Percentiles rank a stretch among this genome's conserved stretches.
These are phyloP conservation scores for Oreochromis aureus DNA, from an alignment of 2,113 vertebrate genomes.

Conservation along the genomic window DNA sequence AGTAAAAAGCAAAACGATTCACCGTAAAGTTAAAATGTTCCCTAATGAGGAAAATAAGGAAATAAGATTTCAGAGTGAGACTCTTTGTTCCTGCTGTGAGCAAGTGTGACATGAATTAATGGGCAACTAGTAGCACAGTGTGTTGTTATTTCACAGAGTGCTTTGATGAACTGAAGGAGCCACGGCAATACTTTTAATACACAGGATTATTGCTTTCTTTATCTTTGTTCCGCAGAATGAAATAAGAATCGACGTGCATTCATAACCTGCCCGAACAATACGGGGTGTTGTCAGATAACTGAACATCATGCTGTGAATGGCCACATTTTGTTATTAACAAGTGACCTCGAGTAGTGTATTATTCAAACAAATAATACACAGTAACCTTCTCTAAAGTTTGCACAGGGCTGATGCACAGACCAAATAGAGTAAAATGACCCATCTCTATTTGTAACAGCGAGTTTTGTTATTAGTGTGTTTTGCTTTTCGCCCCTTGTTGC, in stretches of 20 bases:
- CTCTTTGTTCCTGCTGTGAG: constrained; percentile 26
- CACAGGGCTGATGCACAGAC: background rate
- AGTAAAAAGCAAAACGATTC: background rate
- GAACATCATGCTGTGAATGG: constrained; percentile 10
- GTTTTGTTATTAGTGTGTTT: constrained; percentile 33
- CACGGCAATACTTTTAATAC: constrained; percentile 36
- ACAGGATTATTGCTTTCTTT: constrained; percentile 54
- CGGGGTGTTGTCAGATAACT: constrained; percentile 38
- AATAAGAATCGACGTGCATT: constrained; percentile 42
- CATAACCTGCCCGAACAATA: constrained; percentile 47
- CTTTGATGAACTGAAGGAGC: constrained; percentile 31
- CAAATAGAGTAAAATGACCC: constrained; percentile 23
- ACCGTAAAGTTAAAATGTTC: background rate
- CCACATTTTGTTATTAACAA: constrained; percentile 21
- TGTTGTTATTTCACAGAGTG: constrained; percentile 28
- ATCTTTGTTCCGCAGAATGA: constrained; percentile 38
- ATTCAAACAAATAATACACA: constrained; percentile 3
- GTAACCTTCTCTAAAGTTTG: background rate
- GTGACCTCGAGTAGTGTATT: constrained; percentile 8
- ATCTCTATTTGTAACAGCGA: constrained; percentile 15
- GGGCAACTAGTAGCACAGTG: constrained; percentile 13
- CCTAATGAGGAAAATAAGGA: constrained; percentile 16
- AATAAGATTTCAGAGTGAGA: background rate
- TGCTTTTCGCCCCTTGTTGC: constrained; percentile 24
- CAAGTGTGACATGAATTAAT: constrained; percentile 49